Evolutionary conservation across 2,888 invertebrate genomes (phyloP), one percentile per base, ranked within the genome.

Genomic region (Hirtodrosophila cameraria): DNA sequence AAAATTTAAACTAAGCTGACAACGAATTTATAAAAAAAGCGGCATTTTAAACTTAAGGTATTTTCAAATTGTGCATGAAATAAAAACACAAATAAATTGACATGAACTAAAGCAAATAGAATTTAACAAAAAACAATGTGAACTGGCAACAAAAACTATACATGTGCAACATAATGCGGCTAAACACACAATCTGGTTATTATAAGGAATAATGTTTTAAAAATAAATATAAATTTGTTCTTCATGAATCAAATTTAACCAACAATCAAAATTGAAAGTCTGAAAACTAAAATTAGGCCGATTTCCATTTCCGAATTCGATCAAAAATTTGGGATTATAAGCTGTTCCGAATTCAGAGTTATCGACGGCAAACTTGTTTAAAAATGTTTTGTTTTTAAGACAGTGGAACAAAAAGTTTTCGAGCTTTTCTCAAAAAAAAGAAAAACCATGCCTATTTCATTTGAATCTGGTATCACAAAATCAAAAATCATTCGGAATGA

Each of bases 11-110:
- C 3, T 31, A 25, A n/a, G 12, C 23, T 13, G 8, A 2, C 2
- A 7, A 35, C 33, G 31, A 30, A 9, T 28, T 20, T 18, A 18
- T 12, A 49, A 7, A 6, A 33, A 35, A 33, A 31, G 3, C 8
- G 23, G 8, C 23, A 23, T 5, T 18, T 18, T 20, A 58, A 43
- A 31, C 5, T 8, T 25, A 46, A 59, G 58, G 58, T 59, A 59
- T 42, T 20, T 15, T 43, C 5, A 7, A 18, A 6, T 6, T 39
- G 48, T 45, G 60, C 45, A 9, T 28, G 15, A 18, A 27, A n/a
- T 8, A 5, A 11, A n/a, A 39, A 39, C 11, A 27, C 5, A 27
- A 13, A 41, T 3, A 30, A 23, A 3, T 23, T 23, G 2, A 5
- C 23, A 7, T 23, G 2, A 23, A 23, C 8, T 18, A 5, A 42